Evolutionary conservation across 2,888 invertebrate species (phyloP).

Genomic region (Steinernema scapterisci): DNA sequence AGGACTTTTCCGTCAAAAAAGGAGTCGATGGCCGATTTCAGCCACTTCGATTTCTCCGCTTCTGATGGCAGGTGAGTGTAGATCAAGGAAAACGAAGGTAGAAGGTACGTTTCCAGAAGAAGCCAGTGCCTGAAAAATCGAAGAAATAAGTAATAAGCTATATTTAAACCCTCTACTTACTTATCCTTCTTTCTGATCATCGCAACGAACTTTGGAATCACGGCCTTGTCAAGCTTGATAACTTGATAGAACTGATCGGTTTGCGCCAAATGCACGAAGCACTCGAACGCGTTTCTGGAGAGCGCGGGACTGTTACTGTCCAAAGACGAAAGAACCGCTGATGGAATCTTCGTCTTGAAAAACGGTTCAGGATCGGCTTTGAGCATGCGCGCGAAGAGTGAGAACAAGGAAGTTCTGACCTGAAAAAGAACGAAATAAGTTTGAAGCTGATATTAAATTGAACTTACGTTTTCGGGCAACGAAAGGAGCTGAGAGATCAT

Average conservation of each 20-base stretch:
- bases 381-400: conserved; percentile 34
- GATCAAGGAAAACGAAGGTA: conserved; percentile 37
- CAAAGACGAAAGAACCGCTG: conserved; percentile 39
- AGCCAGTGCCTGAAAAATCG: conserved; percentile 38
- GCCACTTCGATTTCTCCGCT: conserved; percentile 33
- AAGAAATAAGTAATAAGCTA: background rate
- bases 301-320: conserved; percentile 37
- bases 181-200: conserved; percentile 51
- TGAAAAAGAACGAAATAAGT: conserved; percentile 5
- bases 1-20: conserved; percentile 43
- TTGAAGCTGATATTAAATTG: background rate
- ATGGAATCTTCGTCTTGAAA: conserved; percentile 37
- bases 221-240: conserved; percentile 47
- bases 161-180: conserved; percentile 35
- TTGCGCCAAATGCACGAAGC: conserved; percentile 39
- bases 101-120: conserved; percentile 35
- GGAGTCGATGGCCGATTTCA: conserved; percentile 36
- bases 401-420: conserved; percentile 39
- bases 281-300: conserved; percentile 44
- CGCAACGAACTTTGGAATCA: conserved; percentile 49
- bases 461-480: background rate
- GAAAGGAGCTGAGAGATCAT: background rate
- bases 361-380: conserved; percentile 21
- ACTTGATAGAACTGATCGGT: conserved; percentile 40
- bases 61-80: conserved; percentile 32